These are phyloP conservation scores for Drosophila mercatorum DNA, from an alignment of 2,888 invertebrate species.

Conservation along the genomic window DNA sequence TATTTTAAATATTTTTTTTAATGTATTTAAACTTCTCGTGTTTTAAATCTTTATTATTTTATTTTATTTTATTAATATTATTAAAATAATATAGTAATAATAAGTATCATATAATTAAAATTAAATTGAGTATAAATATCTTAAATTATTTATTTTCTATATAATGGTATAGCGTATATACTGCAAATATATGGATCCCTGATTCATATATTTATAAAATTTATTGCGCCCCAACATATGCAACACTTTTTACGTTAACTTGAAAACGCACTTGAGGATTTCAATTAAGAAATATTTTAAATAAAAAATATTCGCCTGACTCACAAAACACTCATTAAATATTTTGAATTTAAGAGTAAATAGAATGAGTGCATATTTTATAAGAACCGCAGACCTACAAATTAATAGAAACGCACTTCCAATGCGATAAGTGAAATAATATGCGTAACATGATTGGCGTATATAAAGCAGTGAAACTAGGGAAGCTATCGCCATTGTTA, in stretches of 20 bases:
- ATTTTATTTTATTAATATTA: too few relatives aligned
- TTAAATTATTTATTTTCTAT: too few relatives aligned
- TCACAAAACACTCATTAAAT: too few relatives aligned
- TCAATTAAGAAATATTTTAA: too few relatives aligned
- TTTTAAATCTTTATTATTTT: too few relatives aligned
- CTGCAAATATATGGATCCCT: neutral
- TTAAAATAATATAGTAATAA: too few relatives aligned
- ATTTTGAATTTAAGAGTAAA: neutral
- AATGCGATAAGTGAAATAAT: neutral
- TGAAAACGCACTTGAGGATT: neutral
- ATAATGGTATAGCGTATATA: neutral
- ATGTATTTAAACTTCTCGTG: too few relatives aligned
- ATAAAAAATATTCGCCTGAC: too few relatives aligned
- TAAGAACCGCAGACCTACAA: neutral
- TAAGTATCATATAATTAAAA: too few relatives aligned
- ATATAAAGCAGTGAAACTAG: neutral
- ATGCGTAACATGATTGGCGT: neutral
- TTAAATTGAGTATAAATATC: too few relatives aligned
- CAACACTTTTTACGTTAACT: neutral
- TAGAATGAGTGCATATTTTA: neutral
- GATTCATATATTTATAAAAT: neutral
- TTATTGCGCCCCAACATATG: slow-evolving; percentile 1
- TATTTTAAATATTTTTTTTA: too few relatives aligned
- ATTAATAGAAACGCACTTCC: neutral
- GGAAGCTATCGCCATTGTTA: neutral